Evolutionary conservation across 2,888 invertebrate species (phyloP), one percentile per base, ranked within the genome.

Genomic region (Tethea ocularis): DNA sequence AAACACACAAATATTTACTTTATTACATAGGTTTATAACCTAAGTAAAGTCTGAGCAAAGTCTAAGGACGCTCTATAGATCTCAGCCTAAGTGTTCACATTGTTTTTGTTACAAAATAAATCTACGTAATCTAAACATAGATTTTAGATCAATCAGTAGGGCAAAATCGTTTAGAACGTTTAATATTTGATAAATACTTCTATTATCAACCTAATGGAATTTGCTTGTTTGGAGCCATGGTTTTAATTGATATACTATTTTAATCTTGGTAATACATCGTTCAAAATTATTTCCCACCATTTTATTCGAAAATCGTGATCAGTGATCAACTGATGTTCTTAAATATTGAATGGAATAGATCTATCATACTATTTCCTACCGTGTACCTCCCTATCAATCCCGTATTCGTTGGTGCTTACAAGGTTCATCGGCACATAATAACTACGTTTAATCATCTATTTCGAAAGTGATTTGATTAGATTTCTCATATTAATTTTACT

Each of bases 211-310:
- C 20, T 20, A 46, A 46, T 46, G 46, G 46, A 46, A 46, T 46
- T 20, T 20, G 2, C 20, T n/a, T 22, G 56, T 68, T 62, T 57
- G 15, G 26, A 29, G 38, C 57, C 38, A 1, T n/a, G 38, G 4
- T n/a, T 7, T 33, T 13, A 33, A 13, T 33, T 33, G 33, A 33
- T n/a, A 38, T n/a, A 15, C 3, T 36, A 36, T 24, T 2, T 5
- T 38, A n/a, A 38, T 38, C 38, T n/a, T 38, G 7, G n/a, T n/a
- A 1, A n/a, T 38, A 38, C 38, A 7, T 38, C n/a, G 2, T 13
- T 36, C 13, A 36, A n/a, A n/a, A n/a, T n/a, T n/a, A n/a, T n/a
- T n/a, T n/a, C n/a, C n/a, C 7, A 26, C 3, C 26, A 26, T 26
- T 1, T 36, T 38, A n/a, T 38, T 8, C 13, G 2, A 38, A 38